These are phyloP conservation scores for Vollenhovia emeryi DNA, from an alignment of 1,140 invertebrate species.

Conservation along the genomic window DNA sequence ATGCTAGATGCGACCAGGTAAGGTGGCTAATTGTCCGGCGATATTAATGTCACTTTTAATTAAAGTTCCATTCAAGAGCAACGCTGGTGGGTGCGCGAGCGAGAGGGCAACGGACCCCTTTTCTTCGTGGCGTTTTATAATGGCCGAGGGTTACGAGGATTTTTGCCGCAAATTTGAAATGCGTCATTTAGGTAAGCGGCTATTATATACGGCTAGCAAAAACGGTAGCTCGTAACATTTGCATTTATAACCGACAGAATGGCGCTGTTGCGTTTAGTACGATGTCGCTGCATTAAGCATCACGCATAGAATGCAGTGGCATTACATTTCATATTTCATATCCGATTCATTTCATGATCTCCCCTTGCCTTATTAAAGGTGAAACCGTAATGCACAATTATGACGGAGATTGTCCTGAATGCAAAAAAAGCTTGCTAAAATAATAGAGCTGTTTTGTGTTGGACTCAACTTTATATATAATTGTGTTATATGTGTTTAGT, in stretches of 20 bases:
- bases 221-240: slow-evolving; percentile 54
- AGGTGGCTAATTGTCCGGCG: slow-evolving; percentile 72
- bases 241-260: slow-evolving; percentile 48
- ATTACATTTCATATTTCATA: slow-evolving; percentile 33
- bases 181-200: slow-evolving; percentile 37
- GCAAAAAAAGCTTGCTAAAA: background rate
- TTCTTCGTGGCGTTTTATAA: slow-evolving; percentile 52
- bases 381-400: background rate
- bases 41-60: slow-evolving; percentile 80
- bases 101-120: background rate
- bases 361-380: background rate
- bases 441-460: background rate
- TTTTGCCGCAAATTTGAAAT: slow-evolving; percentile 52
- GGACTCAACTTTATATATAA: background rate
- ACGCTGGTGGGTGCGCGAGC: background rate
- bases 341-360: slow-evolving; percentile 16
- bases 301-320: slow-evolving; percentile 5
- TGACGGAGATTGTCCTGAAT: background rate
- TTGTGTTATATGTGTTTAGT: slow-evolving; percentile 1
- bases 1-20: slow-evolving; percentile 21
- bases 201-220: slow-evolving; percentile 36
- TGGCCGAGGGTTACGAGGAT: background rate
- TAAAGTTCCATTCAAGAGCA: slow-evolving; percentile 68
- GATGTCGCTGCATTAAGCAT: slow-evolving; percentile 42
- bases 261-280: slow-evolving; percentile 24